Evolutionary conservation across 53 echinoderm and acorn worm species (phyloP).

Genomic region (Echinometra lucunter): DNA sequence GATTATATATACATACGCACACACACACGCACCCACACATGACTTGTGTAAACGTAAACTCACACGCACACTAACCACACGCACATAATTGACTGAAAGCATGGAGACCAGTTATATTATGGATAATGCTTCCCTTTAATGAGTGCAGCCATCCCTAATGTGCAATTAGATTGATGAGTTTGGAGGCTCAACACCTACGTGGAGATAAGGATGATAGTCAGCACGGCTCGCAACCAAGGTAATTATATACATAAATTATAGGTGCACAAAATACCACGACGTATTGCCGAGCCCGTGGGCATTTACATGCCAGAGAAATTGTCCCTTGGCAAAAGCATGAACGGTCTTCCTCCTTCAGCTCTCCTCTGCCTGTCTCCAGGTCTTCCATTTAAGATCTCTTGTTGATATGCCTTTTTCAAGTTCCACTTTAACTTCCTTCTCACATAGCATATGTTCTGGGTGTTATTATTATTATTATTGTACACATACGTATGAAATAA

Average conservation of each 20-base stretch:
- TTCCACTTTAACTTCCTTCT: too few relatives aligned
- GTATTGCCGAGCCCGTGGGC: not conserved
- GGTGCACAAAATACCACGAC: not conserved
- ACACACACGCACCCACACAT: not conserved
- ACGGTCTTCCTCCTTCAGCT: not conserved
- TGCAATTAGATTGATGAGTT: slow-evolving; percentile 47
- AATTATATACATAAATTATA: slow-evolving; percentile 29
- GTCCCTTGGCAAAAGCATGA: not conserved
- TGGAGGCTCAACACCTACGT: slow-evolving; percentile 24
- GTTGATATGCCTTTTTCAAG: not conserved
- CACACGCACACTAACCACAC: not conserved
- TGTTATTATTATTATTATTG: too few relatives aligned
- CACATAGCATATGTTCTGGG: too few relatives aligned
- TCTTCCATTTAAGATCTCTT: not conserved
- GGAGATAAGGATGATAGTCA: not conserved
- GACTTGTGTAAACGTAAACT: not conserved
- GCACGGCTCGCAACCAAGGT: not conserved
- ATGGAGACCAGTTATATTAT: not conserved
- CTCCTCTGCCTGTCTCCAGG: too few relatives aligned
- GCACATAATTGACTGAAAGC: not conserved
- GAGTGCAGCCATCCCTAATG: not conserved
- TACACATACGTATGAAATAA: too few relatives aligned
- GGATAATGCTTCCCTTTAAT: slow-evolving; percentile 23
- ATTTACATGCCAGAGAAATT: not conserved
- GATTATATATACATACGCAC: not conserved